Evolutionary conservation across 2,797 vertebrate species (phyloP).

Genomic region (Synanceia verrucosa): DNA sequence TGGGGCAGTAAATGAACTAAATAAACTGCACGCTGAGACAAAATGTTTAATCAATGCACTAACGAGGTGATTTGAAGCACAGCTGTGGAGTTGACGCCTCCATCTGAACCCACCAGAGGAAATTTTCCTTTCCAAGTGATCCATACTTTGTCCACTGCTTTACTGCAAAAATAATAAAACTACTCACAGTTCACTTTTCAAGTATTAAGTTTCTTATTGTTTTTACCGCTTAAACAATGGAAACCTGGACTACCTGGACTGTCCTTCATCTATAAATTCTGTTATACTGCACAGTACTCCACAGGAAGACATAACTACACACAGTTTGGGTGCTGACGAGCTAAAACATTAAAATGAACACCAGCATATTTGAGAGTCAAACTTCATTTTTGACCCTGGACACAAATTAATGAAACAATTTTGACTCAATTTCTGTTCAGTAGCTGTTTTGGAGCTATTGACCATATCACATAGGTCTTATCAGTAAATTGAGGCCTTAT

Average conservation of each 20-base stretch:
- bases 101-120: background rate
- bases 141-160: background rate
- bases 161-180: background rate
- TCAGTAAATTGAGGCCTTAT: background rate
- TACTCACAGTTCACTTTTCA: background rate
- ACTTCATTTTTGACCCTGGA: background rate
- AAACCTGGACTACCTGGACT: background rate
- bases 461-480: background rate
- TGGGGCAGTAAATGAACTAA: background rate
- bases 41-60: background rate
- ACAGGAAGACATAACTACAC: background rate
- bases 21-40: background rate
- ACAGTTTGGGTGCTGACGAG: background rate
- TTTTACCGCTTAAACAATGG: too few species aligned
- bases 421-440: background rate
- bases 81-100: background rate
- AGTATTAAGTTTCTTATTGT: fast-evolving
- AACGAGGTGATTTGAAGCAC: background rate
- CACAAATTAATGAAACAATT: background rate
- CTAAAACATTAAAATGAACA: background rate
- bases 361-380: background rate
- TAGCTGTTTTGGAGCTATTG: background rate
- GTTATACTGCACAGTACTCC: background rate
- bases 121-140: background rate
- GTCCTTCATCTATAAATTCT: background rate